phyloP scores from a whole-genome alignment of 2,888 invertebrate species.

The Cistogaster globosa region DNA sequence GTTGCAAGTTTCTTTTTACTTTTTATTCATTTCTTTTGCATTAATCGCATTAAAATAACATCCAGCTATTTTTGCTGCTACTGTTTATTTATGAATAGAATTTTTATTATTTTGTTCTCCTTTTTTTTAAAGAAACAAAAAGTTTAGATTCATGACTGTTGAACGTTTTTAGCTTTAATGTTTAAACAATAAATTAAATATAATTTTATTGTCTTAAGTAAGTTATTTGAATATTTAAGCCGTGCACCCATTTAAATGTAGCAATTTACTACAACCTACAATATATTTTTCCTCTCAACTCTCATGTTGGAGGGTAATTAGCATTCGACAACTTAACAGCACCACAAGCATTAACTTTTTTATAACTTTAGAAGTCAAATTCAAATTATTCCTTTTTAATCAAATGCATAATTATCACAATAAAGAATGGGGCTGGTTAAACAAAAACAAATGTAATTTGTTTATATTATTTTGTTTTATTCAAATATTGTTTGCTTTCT shows the following conservation, averaged over 20 bases:
- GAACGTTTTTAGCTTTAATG: slow-evolving; percentile 62
- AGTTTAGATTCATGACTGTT: slow-evolving; percentile 45
- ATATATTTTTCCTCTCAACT: background rate
- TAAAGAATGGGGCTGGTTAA: slow-evolving; percentile 38
- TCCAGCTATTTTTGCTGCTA: background rate
- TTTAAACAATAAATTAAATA: slow-evolving; percentile 70
- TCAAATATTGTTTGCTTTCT: slow-evolving; percentile 23
- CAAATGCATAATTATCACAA: slow-evolving; percentile 28
- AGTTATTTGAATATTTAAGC: slow-evolving; percentile 60
- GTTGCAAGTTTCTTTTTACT: background rate
- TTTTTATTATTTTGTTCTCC: background rate
- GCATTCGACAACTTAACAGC: slow-evolving; percentile 34
- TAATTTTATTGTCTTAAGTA: slow-evolving; percentile 62
- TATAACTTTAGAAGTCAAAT: slow-evolving; percentile 10
- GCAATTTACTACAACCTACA: slow-evolving; percentile 6
- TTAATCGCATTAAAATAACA: background rate
- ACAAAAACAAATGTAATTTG: background rate
- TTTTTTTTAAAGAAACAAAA: slow-evolving; percentile 24
- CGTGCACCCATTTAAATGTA: slow-evolving; percentile 18
- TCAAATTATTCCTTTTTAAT: slow-evolving; percentile 27
- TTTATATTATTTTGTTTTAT: background rate
- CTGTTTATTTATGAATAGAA: background rate
- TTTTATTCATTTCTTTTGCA: background rate
- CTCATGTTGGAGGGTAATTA: slow-evolving; percentile 37
- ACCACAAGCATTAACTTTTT: background rate